Evolutionary conservation across 2,888 invertebrate genomes (phyloP).

Genomic region (Ferdinandea cuprea): DNA sequence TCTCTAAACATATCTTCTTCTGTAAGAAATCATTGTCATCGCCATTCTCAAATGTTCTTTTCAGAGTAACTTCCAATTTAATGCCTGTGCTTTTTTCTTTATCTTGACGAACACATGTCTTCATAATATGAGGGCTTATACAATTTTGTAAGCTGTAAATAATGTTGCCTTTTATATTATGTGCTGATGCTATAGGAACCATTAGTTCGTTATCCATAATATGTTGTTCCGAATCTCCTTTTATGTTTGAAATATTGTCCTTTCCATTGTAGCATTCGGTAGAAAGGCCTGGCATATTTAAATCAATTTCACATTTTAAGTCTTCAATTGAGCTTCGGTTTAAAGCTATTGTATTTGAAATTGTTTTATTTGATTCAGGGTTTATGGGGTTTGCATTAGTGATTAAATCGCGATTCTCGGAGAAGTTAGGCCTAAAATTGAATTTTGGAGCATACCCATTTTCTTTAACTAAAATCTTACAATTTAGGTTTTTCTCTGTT

Average conservation of each 20-base stretch:
- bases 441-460: constrained; percentile 87
- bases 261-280: not conserved
- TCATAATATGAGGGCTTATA: not conserved
- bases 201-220: constrained; percentile 6
- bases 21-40: constrained; percentile 6
- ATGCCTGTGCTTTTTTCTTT: constrained; percentile 5
- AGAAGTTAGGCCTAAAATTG: constrained; percentile 90
- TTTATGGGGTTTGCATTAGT: not conserved
- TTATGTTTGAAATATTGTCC: not conserved
- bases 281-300: not conserved
- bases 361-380: not conserved
- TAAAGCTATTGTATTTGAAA: not conserved
- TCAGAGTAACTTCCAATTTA: constrained; percentile 44
- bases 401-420: constrained; percentile 72
- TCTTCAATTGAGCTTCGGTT: not conserved
- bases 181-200: constrained; percentile 5
- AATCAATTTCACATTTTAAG: not conserved
- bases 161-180: constrained; percentile 11
- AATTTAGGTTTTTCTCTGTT: constrained; percentile 84
- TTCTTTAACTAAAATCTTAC: constrained; percentile 66
- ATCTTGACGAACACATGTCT: not conserved
- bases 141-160: constrained; percentile 8
- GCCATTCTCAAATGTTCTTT: constrained; percentile 24
- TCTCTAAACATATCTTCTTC: constrained; percentile 35
- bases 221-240: not conserved